These are phyloP conservation scores for Sapajus apella DNA, from an alignment of 2,113 vertebrate species.

Conservation along the genomic window DNA sequence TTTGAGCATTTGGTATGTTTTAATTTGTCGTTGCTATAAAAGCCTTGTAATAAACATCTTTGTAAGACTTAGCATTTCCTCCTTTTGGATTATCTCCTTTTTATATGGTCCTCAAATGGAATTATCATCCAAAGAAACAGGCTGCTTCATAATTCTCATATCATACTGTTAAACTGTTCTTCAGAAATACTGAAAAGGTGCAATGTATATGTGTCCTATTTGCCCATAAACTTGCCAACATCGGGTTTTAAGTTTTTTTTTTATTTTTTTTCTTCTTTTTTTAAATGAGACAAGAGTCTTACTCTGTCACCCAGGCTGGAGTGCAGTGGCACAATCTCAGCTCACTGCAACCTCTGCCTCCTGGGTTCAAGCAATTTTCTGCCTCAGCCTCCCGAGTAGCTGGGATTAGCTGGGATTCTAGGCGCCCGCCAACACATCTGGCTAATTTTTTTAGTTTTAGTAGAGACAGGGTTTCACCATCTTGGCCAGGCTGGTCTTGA, in stretches of 20 bases:
- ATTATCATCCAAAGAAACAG: conserved; percentile 5
- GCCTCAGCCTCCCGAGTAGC: too few relatives aligned
- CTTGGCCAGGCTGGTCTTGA: too few relatives aligned
- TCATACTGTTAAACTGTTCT: background rate
- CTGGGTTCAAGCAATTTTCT: too few relatives aligned
- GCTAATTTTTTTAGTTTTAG: too few relatives aligned
- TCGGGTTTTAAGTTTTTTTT: background rate
- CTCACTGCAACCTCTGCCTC: too few relatives aligned
- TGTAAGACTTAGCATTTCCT: background rate
- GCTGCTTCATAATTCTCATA: background rate
- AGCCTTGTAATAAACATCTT: background rate
- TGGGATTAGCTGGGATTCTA: too few relatives aligned
- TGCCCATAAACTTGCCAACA: background rate
- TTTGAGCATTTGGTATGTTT: background rate
- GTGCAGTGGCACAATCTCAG: too few relatives aligned
- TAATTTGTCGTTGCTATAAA: background rate
- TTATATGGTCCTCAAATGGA: background rate
- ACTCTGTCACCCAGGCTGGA: too few relatives aligned
- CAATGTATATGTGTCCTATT: background rate
- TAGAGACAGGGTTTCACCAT: too few relatives aligned
- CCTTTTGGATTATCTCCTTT: background rate
- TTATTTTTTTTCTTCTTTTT: too few relatives aligned
- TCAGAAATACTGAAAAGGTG: background rate
- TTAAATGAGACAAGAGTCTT: too few relatives aligned
- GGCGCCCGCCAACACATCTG: too few relatives aligned